Base-by-base conservation (phyloP, 1,140 invertebrate species). In the Brachionus rubens region DNA sequence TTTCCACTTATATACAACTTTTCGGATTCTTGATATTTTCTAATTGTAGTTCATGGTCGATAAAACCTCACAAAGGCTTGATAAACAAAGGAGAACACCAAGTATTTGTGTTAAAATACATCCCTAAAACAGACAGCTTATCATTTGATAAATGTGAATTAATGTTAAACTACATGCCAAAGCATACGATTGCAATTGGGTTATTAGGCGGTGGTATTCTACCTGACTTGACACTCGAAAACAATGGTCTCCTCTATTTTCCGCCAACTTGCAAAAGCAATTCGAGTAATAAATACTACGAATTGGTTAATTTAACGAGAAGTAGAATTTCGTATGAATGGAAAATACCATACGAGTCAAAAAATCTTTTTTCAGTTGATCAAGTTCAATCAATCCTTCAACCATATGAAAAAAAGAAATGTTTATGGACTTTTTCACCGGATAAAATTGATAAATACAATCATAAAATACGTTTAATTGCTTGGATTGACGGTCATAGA, bases 281-380 rank as follows among this genome's bases (percentile, higher is more conserved):
- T 9, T 70, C 78, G 2, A 80, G 81, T 3, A 77, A 67, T 7
- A 78, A 79, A 47, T 72, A 77, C 16, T 85, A 84, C 77, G 78
- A 76, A 70, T 80, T 85, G 52, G 82, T 81, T 75, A 85, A 85
- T 77, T 72, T 82, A 7, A 82, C 82, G 1, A 79, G 83, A 41
- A 83, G 82, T 52, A 82, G 82, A 43, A 78, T 84, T 10, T 79
- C 79, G 62, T 84, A 80, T 79, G 81, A 84, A 76, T 85, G 83
- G 83, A 79, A 82, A 28, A 77, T 85, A 52, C 78, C 79, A 12
- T 77, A 79, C 76, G 78, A 77, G 1, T 81, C 83, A 52, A 77
- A 65, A 28, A 78, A 81, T 19, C 54, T 82, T 9, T 68, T 85
- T 33, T 78, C 62, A 16, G 82, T 85, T 19, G 78, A 79, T 33